phyloP scores from a whole-genome alignment of 2,113 vertebrate species.

The Xiphophorus maculatus region DNA sequence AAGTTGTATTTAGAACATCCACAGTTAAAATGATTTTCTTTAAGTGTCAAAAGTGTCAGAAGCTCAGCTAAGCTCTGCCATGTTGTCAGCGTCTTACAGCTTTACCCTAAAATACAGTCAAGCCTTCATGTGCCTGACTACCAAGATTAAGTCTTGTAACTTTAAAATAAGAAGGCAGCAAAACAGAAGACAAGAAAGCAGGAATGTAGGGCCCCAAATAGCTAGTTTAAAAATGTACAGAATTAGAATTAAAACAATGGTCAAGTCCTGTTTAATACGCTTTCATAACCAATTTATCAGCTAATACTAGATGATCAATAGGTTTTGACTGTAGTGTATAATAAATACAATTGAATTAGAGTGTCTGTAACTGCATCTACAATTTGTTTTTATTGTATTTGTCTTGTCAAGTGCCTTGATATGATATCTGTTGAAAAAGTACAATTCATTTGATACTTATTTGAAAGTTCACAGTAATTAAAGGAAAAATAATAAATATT shows the following conservation, averaged over 20 bases:
- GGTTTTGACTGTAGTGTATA: background rate
- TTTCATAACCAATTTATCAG: background rate
- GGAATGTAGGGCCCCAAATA: background rate
- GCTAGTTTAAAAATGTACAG: background rate
- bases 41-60: slow-evolving; percentile 52
- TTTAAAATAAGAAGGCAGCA: background rate
- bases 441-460: background rate
- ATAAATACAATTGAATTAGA: background rate
- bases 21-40: slow-evolving; percentile 38
- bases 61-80: slow-evolving; percentile 49
- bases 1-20: slow-evolving; percentile 46
- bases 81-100: slow-evolving; percentile 47
- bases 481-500: background rate
- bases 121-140: slow-evolving; percentile 30
- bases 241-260: no score
- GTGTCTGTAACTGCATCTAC: background rate
- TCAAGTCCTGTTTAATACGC: no score
- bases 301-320: background rate
- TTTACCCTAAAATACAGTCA: slow-evolving; percentile 53
- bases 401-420: background rate
- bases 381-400: background rate
- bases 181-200: background rate
- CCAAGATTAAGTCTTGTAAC: slow-evolving; percentile 32
- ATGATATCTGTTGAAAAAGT: background rate
- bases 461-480: background rate